Conservation (phyloP, 2,888 invertebrate genomes). For the Mesorhabditis spiculigera region DNA sequence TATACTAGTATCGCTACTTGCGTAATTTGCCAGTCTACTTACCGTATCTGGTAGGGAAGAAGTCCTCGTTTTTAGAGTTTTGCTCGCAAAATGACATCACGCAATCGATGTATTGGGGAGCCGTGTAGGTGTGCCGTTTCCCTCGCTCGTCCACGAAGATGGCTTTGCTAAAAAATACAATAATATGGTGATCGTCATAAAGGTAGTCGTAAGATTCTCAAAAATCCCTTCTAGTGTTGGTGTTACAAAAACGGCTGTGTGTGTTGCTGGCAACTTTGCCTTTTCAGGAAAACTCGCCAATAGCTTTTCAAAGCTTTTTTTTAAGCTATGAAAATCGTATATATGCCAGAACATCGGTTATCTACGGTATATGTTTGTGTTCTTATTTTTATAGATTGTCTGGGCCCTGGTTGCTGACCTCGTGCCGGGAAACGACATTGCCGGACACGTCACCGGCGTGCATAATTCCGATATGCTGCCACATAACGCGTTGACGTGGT, state of each 20-base stretch:
- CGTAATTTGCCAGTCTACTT: not conserved
- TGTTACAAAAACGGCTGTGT: too few relatives aligned
- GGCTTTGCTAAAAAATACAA: slow-evolving; percentile 39
- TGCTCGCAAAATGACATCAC: slow-evolving; percentile 53
- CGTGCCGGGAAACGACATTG: slow-evolving; percentile 87
- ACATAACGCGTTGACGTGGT: slow-evolving; percentile 96
- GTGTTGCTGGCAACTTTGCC: too few relatives aligned
- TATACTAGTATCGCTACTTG: not conserved
- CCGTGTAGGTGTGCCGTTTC: slow-evolving; percentile 49
- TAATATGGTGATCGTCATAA: too few relatives aligned
- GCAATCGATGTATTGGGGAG: slow-evolving; percentile 53
- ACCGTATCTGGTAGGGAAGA: slow-evolving; percentile 57
- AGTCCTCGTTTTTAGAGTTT: slow-evolving; percentile 43
- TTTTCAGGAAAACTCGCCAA: too few relatives aligned
- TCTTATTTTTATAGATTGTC: too few relatives aligned
- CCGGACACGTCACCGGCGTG: slow-evolving; percentile 87
- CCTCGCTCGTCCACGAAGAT: slow-evolving; percentile 51
- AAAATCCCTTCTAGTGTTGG: too few relatives aligned
- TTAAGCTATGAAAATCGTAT: too few relatives aligned
- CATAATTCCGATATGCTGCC: slow-evolving; percentile 98
- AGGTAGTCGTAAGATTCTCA: too few relatives aligned
- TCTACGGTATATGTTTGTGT: too few relatives aligned
- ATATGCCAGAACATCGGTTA: too few relatives aligned
- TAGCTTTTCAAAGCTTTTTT: too few relatives aligned
- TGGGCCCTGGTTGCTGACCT: slow-evolving; percentile 13